These are phyloP conservation scores for Sylvilagus floridanus DNA, from an alignment of 2,797 vertebrate genomes.

Conservation along the genomic window DNA sequence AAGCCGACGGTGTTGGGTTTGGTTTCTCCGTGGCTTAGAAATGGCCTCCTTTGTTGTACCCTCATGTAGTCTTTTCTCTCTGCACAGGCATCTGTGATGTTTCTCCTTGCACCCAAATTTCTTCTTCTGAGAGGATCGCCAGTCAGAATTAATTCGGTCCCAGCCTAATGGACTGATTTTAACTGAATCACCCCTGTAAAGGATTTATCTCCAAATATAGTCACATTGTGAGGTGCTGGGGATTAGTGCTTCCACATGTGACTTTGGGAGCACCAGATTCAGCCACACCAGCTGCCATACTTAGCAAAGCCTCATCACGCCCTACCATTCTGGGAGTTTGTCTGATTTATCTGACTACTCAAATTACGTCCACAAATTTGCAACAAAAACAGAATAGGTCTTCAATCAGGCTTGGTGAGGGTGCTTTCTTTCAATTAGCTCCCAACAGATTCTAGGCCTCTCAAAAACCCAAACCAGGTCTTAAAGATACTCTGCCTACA, in stretches of 20 bases:
- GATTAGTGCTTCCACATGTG: not conserved
- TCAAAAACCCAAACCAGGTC: conserved; percentile 27
- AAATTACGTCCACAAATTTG: not conserved
- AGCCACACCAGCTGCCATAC: not conserved
- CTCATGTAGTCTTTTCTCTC: not conserved
- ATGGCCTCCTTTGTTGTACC: not conserved
- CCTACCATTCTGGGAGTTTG: conserved; percentile 25
- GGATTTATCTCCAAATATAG: not conserved
- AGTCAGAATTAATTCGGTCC: not conserved
- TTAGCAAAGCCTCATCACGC: not conserved
- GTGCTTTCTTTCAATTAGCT: conserved; percentile 42
- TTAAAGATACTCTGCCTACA: conserved; percentile 48
- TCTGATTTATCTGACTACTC: not conserved
- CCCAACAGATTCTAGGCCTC: conserved; percentile 13
- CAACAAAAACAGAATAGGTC: not conserved
- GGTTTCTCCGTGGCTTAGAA: not conserved
- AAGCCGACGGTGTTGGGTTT: not conserved
- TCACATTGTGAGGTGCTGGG: not conserved
- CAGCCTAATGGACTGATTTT: not conserved
- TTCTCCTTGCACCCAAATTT: not conserved
- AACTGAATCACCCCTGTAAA: conserved; percentile 2
- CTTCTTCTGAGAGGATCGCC: not conserved
- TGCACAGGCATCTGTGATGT: not conserved
- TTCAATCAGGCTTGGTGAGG: not conserved
- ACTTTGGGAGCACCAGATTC: not conserved